phyloP scores from a whole-genome alignment of 2,113 vertebrate species.

The Eonycteris spelaea region DNA sequence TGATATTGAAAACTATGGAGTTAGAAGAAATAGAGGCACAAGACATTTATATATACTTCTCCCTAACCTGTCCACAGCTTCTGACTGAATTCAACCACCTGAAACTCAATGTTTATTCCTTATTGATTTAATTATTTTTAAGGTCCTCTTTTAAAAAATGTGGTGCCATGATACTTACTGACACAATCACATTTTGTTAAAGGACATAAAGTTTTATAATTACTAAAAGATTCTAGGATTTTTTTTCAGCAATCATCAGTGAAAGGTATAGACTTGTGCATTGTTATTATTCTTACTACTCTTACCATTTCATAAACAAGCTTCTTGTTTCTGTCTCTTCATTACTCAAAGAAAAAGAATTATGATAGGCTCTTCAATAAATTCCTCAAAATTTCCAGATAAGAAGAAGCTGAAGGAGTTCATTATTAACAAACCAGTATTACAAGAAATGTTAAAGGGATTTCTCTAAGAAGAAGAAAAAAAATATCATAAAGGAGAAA shows the following conservation, averaged over 20 bases:
- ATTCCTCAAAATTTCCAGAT: not conserved
- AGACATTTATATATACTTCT: not conserved
- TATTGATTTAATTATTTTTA: constrained; percentile 1
- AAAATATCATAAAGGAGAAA: too few relatives aligned
- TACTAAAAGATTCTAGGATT: not conserved
- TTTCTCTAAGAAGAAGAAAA: too few relatives aligned
- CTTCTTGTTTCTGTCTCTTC: not conserved
- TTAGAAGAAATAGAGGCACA: not conserved
- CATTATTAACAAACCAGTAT: too few relatives aligned
- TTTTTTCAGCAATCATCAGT: not conserved
- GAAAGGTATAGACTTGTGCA: not conserved
- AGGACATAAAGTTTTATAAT: not conserved
- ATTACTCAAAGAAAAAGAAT: not conserved
- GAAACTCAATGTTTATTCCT: not conserved
- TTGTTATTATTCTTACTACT: not conserved
- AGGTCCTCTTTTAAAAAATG: not conserved
- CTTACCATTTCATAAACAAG: not conserved
- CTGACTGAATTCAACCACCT: not conserved
- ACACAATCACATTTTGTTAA: not conserved
- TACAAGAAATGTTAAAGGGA: too few relatives aligned
- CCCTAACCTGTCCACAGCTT: not conserved
- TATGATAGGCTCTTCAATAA: not conserved
- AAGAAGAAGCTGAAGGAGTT: too few relatives aligned
- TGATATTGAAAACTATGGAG: not conserved
- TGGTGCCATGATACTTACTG: not conserved